Evolutionary conservation across 2,113 vertebrate genomes (phyloP).

Genomic region (Pangasianodon hypophthalmus): DNA sequence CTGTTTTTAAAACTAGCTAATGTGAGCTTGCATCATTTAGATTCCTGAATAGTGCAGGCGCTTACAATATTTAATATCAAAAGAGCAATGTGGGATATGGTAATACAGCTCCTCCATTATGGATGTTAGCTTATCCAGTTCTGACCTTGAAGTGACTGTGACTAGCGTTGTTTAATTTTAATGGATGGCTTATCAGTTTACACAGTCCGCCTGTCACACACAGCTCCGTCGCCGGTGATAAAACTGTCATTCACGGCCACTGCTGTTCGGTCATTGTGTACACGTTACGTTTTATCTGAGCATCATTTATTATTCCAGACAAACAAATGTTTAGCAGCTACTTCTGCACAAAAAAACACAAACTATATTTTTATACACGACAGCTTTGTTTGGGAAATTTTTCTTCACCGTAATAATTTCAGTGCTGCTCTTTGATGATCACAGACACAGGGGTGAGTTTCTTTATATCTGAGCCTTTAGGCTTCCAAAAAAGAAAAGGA

Average conservation of each 20-base stretch:
- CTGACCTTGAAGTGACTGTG: slow-evolving; percentile 50
- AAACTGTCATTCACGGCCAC: slow-evolving; percentile 43
- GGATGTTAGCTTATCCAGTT: slow-evolving; percentile 21
- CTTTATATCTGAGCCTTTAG: slow-evolving; percentile 19
- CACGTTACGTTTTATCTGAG: not conserved
- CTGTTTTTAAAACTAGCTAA: not conserved
- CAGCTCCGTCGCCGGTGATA: slow-evolving; percentile 48
- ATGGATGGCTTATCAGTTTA: slow-evolving; percentile 54
- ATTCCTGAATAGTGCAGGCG: not conserved
- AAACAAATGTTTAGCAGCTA: not conserved
- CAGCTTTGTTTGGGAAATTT: not conserved
- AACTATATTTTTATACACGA: no score
- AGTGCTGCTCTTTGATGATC: slow-evolving; percentile 24
- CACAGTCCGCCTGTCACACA: slow-evolving; percentile 51
- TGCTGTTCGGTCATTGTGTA: not conserved
- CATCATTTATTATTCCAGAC: not conserved
- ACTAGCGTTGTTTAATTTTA: slow-evolving; percentile 46
- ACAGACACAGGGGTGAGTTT: slow-evolving; percentile 7
- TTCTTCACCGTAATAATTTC: not conserved
- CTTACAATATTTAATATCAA: not conserved
- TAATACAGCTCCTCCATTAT: slow-evolving; percentile 2
- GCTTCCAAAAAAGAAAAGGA: slow-evolving; percentile 11
- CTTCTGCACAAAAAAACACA: not conserved
- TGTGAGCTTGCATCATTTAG: not conserved
- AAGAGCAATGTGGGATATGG: slow-evolving; percentile 1